Evolutionary conservation across 1,140 invertebrate species (phyloP).

Genomic region (Nephotettix cincticeps): DNA sequence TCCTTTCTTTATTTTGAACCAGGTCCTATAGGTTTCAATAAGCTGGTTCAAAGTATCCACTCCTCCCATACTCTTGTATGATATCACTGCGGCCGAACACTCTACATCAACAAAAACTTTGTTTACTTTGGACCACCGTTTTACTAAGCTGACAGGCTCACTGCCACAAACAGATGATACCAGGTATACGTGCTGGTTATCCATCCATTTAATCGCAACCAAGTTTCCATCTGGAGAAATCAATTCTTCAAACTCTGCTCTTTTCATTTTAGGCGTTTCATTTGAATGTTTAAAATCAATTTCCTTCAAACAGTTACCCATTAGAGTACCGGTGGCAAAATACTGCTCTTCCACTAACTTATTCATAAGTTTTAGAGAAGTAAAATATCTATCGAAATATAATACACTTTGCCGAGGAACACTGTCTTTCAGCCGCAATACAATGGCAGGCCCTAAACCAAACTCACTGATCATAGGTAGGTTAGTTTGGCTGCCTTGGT

Average conservation of each 20-base stretch:
- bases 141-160: constrained; percentile 28
- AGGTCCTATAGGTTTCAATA: constrained; percentile 39
- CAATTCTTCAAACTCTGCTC: neutral
- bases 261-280: neutral
- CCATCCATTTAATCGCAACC: constrained; percentile 21
- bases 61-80: constrained; percentile 44
- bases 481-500: constrained; percentile 20
- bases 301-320: neutral
- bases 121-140: constrained; percentile 42
- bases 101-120: constrained; percentile 38
- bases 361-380: constrained; percentile 6
- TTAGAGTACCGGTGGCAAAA: constrained; percentile 29
- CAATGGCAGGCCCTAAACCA: constrained; percentile 2
- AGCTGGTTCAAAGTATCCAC: constrained; percentile 42
- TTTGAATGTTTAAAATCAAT: constrained; percentile 3
- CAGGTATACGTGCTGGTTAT: constrained; percentile 21
- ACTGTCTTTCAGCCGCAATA: constrained; percentile 32
- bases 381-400: constrained; percentile 41
- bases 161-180: constrained; percentile 26
- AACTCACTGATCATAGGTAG: neutral
- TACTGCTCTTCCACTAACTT: constrained; percentile 20
- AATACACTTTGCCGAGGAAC: constrained; percentile 36
- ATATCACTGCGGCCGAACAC: constrained; percentile 38
- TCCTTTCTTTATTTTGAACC: constrained; percentile 42
- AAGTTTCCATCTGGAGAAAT: constrained; percentile 16